Evolutionary conservation across 1,140 invertebrate genomes (phyloP).

Genomic region (Diabrotica virgifera): DNA sequence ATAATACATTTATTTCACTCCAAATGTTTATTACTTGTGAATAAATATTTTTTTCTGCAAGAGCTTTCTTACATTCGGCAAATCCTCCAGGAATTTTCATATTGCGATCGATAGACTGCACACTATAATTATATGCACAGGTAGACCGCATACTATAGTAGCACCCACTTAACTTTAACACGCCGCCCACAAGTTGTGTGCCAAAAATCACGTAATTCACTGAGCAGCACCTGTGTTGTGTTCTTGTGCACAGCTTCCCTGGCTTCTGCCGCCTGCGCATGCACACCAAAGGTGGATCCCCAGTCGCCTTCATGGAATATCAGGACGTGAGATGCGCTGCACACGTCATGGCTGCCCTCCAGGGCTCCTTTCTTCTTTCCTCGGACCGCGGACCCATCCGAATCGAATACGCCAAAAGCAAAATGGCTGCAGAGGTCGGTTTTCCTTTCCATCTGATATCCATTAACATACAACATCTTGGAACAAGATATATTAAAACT

Average conservation of each 20-base stretch:
- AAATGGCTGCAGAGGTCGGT: constrained; percentile 82
- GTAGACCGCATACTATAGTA: too few relatives aligned
- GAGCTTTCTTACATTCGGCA: too few relatives aligned
- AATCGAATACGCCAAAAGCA: constrained; percentile 97
- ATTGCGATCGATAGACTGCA: too few relatives aligned
- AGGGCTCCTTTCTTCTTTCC: constrained; percentile 91
- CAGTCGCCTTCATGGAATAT: constrained; percentile 97
- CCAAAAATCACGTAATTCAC: constrained; percentile 21
- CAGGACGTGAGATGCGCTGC: constrained; percentile 85
- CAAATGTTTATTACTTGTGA: too few relatives aligned
- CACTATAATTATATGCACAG: too few relatives aligned
- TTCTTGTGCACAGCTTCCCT: constrained; percentile 77
- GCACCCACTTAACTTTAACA: constrained; percentile 15
- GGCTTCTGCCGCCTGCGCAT: constrained; percentile 96
- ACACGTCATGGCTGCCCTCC: constrained; percentile 85
- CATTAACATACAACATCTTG: background rate
- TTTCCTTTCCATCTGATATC: constrained; percentile 29
- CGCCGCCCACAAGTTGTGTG: background rate
- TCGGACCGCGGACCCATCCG: constrained; percentile 93
- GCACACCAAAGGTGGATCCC: constrained; percentile 89
- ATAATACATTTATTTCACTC: too few relatives aligned
- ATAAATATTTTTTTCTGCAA: too few relatives aligned
- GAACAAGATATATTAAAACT: background rate
- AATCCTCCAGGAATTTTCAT: too few relatives aligned
- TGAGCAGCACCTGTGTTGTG: constrained; percentile 42